Percentiles rank a stretch among this genome's conserved stretches.
phyloP scores from a whole-genome alignment of 2,113 vertebrate species.

The Eudorcas thomsonii region DNA sequence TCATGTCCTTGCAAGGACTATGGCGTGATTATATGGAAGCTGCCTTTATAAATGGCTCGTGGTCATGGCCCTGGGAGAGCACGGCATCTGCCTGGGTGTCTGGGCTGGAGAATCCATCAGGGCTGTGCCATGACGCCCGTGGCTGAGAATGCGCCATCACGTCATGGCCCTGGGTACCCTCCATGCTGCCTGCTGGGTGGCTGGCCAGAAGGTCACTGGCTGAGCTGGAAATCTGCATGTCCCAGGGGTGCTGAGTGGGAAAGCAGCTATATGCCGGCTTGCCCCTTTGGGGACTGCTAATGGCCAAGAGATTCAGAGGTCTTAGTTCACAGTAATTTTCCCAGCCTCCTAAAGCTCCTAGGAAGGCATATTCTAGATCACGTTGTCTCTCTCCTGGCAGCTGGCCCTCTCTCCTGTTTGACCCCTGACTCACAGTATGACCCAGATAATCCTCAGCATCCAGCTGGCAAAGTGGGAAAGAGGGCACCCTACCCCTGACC shows the following conservation, averaged over 20 bases:
- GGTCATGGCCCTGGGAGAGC: background rate
- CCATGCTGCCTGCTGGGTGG: rapidly evolving
- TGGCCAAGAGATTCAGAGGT: background rate
- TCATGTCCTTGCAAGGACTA: background rate
- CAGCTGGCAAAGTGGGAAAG: background rate
- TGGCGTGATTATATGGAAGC: background rate
- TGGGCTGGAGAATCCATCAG: slow-evolving; percentile 50
- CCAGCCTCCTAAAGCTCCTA: background rate
- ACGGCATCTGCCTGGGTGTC: background rate
- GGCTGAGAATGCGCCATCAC: slow-evolving; percentile 39
- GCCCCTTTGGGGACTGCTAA: background rate
- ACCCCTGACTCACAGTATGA: background rate
- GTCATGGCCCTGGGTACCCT: background rate
- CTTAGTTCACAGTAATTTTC: background rate
- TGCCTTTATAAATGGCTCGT: slow-evolving; percentile 23
- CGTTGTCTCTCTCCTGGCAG: background rate
- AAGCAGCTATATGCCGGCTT: background rate
- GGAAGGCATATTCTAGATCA: background rate
- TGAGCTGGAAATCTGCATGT: background rate
- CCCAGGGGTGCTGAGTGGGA: background rate
- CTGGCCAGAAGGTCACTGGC: background rate
- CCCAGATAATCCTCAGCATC: background rate
- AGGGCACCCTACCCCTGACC: background rate
- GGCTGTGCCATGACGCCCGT: background rate
- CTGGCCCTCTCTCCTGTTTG: background rate